These are phyloP conservation scores for Benitochromis conjunctus DNA, from an alignment of 2,113 vertebrate species.

Conservation along the genomic window DNA sequence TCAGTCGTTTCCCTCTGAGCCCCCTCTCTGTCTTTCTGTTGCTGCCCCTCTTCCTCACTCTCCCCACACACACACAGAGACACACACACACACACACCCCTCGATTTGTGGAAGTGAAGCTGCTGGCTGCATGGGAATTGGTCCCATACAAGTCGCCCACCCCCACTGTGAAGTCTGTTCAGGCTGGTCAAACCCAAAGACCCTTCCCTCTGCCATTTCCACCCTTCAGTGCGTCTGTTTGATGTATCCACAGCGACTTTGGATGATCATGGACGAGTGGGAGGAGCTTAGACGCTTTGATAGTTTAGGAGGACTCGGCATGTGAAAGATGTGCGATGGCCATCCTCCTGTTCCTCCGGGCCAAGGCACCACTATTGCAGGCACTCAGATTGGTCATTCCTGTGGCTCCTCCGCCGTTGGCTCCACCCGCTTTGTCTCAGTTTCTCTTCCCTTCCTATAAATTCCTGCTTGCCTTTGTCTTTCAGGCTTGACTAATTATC, in stretches of 20 bases:
- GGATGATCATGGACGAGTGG: slow-evolving; percentile 32
- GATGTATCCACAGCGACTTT: slow-evolving; percentile 60
- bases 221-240: slow-evolving; percentile 66
- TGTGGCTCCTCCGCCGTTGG: slow-evolving; percentile 14
- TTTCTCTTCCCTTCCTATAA: slow-evolving; percentile 60
- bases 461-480: slow-evolving; percentile 73
- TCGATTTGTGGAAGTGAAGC: slow-evolving; percentile 57
- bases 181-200: slow-evolving; percentile 39
- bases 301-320: slow-evolving; percentile 63
- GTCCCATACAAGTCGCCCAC: slow-evolving; percentile 53
- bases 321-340: slow-evolving; percentile 60
- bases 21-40: slow-evolving; percentile 56
- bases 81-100: slow-evolving; percentile 32
- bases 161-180: slow-evolving; percentile 64
- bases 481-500: slow-evolving; percentile 80
- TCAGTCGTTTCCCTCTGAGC: slow-evolving; percentile 47
- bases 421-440: slow-evolving; percentile 59
- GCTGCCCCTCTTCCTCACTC: slow-evolving; percentile 55
- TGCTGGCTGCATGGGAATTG: slow-evolving; percentile 66
- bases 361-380: slow-evolving; percentile 60
- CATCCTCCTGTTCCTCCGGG: slow-evolving; percentile 59
- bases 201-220: slow-evolving; percentile 31
- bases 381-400: slow-evolving; percentile 59
- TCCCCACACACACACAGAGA: background rate
- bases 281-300: slow-evolving; percentile 55